phyloP scores from a whole-genome alignment of 2,888 invertebrate species.

The Drosophila ustulata region DNA sequence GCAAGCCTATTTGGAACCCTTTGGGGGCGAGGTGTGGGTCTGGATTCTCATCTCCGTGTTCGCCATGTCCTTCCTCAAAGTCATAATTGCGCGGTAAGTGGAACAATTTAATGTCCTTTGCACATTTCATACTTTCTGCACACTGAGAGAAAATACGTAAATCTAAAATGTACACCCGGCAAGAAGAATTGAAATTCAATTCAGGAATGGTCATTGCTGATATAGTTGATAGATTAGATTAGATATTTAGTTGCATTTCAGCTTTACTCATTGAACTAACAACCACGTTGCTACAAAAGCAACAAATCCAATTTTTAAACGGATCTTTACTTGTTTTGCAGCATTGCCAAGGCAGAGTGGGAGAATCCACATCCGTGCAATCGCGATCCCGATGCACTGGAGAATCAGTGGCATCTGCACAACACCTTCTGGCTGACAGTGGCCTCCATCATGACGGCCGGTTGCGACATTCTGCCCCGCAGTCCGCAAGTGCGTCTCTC shows the following conservation, averaged over 20 bases:
- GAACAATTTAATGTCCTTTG: background rate
- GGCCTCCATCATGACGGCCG: constrained; percentile 96
- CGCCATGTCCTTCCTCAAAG: constrained; percentile 92
- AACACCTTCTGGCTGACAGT: constrained; percentile 98
- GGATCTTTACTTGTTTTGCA: background rate
- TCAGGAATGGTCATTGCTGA: too few species aligned
- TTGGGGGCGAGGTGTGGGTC: constrained; percentile 95
- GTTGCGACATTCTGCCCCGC: constrained; percentile 95
- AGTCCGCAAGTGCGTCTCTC: constrained; percentile 92
- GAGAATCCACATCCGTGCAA: constrained; percentile 97
- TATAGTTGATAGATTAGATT: too few species aligned
- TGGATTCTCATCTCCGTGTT: constrained; percentile 95
- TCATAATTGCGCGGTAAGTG: constrained; percentile 90
- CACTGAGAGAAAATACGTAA: too few species aligned
- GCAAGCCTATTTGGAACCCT: constrained; percentile 94
- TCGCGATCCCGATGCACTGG: constrained; percentile 92
- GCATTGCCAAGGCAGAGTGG: constrained; percentile 96
- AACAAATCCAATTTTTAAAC: too few species aligned
- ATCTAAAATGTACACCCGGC: too few species aligned
- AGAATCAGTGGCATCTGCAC: constrained; percentile 94
- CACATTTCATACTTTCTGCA: too few species aligned
- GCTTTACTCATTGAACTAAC: too few species aligned
- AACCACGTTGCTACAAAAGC: too few species aligned
- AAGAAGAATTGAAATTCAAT: too few species aligned
- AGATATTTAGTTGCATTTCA: too few species aligned